Conservation (phyloP, 2,797 vertebrate species). For the Karalla daura region DNA sequence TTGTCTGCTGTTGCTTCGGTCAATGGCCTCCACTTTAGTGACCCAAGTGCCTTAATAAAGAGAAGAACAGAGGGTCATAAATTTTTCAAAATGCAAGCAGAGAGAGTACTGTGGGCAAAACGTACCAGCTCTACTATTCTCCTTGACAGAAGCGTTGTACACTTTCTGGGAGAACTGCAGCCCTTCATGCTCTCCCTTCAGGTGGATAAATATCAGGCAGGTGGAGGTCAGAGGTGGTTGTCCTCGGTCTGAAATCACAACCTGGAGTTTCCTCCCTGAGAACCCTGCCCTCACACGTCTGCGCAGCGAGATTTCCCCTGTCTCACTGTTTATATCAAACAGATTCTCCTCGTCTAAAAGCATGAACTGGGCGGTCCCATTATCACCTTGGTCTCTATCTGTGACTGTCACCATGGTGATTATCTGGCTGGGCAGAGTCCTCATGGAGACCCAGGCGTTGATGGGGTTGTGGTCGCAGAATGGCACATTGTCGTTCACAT, state of each 20-base stretch:
- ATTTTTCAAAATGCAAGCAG: background rate
- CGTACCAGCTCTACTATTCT: conserved; percentile 90
- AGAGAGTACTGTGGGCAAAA: background rate
- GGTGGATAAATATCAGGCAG: conserved; percentile 87
- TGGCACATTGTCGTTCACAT: conserved; percentile 91
- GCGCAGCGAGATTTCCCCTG: conserved; percentile 87
- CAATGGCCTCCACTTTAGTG: conserved; percentile 85
- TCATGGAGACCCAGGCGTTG: conserved; percentile 78
- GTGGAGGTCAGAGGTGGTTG: conserved; percentile 79
- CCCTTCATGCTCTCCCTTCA: conserved; percentile 79
- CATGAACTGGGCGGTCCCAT: conserved; percentile 85
- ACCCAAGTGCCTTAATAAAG: conserved; percentile 85
- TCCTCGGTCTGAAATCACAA: conserved; percentile 87
- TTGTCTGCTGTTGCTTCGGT: conserved; percentile 69
- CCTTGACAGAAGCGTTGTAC: conserved; percentile 84
- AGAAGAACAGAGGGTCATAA: conserved; percentile 7
- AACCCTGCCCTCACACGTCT: conserved; percentile 72
- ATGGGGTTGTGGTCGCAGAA: conserved; percentile 85
- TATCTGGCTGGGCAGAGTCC: conserved; percentile 75
- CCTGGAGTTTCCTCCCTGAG: conserved; percentile 81
- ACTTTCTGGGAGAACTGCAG: conserved; percentile 85
- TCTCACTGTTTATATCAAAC: conserved; percentile 82
- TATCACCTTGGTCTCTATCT: conserved; percentile 87
- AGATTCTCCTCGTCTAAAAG: conserved; percentile 77
- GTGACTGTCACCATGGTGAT: conserved; percentile 79